A percentile compares a stretch with the other conserved stretches of the same genome.
These are phyloP conservation scores for Drosophila simulans DNA, from an alignment of 1,140 invertebrate genomes.

Conservation along the genomic window DNA sequence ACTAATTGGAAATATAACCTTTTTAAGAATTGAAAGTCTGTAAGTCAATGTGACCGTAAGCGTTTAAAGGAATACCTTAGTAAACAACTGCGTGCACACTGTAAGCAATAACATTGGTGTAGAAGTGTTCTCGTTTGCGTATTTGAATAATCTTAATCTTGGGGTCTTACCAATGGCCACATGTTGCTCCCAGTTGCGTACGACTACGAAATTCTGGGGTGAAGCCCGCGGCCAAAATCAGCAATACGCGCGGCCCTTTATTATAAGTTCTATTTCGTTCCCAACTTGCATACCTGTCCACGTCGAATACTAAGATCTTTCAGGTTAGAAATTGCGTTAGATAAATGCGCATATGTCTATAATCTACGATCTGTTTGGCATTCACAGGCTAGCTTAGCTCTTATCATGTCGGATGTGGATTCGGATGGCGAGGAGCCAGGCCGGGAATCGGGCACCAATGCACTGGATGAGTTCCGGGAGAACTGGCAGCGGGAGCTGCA, in stretches of 20 bases:
- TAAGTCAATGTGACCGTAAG: neutral
- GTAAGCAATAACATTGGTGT: conserved; percentile 27
- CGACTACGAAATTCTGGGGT: conserved; percentile 64
- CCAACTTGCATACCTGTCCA: neutral
- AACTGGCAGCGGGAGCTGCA: conserved; percentile 80
- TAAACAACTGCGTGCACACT: conserved; percentile 1
- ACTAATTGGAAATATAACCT: no score
- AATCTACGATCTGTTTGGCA: conserved; percentile 4
- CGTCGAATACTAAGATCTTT: conserved; percentile 36
- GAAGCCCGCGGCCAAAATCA: conserved; percentile 65
- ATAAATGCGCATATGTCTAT: conserved; percentile 16
- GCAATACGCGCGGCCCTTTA: conserved; percentile 80
- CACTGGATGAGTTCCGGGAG: conserved; percentile 75
- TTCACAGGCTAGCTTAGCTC: conserved; percentile 1
- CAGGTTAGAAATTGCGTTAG: conserved; percentile 70
- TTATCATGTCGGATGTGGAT: conserved; percentile 46
- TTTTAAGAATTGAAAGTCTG: no score
- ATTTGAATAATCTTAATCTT: conserved; percentile 45
- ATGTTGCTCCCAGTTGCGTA: conserved; percentile 62
- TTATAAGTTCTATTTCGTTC: conserved; percentile 55
- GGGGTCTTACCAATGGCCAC: conserved; percentile 67
- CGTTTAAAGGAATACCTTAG: neutral
- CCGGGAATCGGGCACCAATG: conserved; percentile 33
- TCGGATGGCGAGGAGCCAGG: conserved; percentile 27
- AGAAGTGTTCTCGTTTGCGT: conserved; percentile 41